Evolutionary conservation across 1,140 invertebrate genomes (phyloP).

Genomic region (Drosophila mauritiana): DNA sequence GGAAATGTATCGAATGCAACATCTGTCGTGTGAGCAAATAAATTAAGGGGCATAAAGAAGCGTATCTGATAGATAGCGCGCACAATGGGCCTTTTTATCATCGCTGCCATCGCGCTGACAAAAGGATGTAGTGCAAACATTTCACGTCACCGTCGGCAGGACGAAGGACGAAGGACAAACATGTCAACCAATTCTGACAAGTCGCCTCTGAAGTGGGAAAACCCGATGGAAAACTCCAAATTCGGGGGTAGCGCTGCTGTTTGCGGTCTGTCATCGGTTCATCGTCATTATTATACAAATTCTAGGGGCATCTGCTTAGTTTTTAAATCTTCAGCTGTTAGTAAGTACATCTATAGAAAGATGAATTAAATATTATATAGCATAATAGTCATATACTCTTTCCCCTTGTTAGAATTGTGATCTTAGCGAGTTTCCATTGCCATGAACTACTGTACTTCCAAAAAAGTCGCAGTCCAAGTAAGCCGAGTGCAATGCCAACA

Average conservation of each 20-base stretch:
- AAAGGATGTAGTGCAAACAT: constrained; percentile 79
- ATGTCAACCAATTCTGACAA: constrained; percentile 76
- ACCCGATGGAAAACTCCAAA: constrained; percentile 3
- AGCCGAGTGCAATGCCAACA: constrained; percentile 69
- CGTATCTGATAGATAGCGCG: constrained; percentile 61
- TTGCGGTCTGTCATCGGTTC: constrained; percentile 57
- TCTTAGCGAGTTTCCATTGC: too few relatives aligned
- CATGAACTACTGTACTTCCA: not conserved
- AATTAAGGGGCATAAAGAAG: constrained; percentile 30
- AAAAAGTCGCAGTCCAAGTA: not conserved
- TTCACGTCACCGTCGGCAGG: constrained; percentile 27
- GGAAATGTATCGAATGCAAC: constrained; percentile 56
- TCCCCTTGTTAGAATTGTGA: too few relatives aligned
- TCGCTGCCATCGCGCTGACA: constrained; percentile 60
- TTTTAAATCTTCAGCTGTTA: not conserved
- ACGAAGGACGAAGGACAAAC: constrained; percentile 47
- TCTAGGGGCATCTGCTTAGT: constrained; percentile 11
- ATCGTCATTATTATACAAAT: constrained; percentile 25
- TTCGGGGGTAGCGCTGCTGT: constrained; percentile 19
- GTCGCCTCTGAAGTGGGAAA: constrained; percentile 62
- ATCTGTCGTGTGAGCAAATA: constrained; percentile 71
- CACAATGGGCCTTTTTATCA: constrained; percentile 59
- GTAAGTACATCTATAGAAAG: too few relatives aligned
- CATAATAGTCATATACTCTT: too few relatives aligned
- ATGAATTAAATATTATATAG: too few relatives aligned